These are phyloP conservation scores for Pempheris klunzingeri DNA, from an alignment of 2,797 vertebrate genomes.

Conservation along the genomic window DNA sequence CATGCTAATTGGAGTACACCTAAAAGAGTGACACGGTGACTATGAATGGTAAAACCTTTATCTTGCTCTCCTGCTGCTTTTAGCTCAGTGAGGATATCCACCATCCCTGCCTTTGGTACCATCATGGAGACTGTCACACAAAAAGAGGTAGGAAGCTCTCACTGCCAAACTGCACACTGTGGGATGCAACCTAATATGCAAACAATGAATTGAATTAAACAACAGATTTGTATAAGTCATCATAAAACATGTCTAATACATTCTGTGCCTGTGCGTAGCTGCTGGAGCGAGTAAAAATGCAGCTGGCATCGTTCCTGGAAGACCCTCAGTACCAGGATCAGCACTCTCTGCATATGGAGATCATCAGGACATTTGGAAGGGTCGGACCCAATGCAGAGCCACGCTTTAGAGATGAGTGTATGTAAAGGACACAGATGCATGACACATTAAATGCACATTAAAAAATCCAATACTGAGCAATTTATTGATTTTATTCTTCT, in stretches of 20 bases:
- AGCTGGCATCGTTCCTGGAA: constrained; percentile 97
- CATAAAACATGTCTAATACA: neutral
- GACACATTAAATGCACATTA: neutral
- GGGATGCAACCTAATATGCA: neutral
- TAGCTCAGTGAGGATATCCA: constrained; percentile 98
- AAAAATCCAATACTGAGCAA: neutral
- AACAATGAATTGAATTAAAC: neutral
- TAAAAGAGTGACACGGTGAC: neutral
- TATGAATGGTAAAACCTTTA: constrained; percentile 39
- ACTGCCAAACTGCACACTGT: neutral
- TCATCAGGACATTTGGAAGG: constrained; percentile 97
- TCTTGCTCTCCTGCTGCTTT: constrained; percentile 69
- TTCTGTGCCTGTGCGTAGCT: constrained; percentile 82
- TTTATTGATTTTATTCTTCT: neutral
- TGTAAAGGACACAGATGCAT: constrained; percentile 58
- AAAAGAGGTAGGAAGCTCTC: constrained; percentile 90
- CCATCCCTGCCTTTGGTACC: constrained; percentile 98
- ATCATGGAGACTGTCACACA: constrained; percentile 99
- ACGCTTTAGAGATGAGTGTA: constrained; percentile 98
- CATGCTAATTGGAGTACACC: neutral
- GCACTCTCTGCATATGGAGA: constrained; percentile 97
- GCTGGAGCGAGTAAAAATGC: constrained; percentile 99
- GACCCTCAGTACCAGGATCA: constrained; percentile 99
- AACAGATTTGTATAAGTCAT: neutral
- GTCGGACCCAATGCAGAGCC: constrained; percentile 98